Evolutionary conservation across 2,113 vertebrate species (phyloP).

Genomic region (Candoia aspera): DNA sequence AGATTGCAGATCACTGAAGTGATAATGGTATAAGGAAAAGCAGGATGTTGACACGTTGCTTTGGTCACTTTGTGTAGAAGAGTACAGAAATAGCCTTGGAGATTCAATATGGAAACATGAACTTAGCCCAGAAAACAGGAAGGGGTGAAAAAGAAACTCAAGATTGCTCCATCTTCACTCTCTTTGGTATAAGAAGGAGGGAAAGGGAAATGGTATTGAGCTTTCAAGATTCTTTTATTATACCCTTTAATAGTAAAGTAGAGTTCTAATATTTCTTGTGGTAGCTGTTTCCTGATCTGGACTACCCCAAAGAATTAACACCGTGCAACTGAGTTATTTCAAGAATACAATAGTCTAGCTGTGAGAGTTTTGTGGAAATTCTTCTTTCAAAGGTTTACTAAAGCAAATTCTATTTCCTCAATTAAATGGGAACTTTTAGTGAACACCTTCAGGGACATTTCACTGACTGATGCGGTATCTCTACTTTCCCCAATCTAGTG

Average conservation of each 20-base stretch:
- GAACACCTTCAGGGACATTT: neutral
- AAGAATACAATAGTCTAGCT: neutral
- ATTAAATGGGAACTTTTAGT: neutral
- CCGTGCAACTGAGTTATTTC: neutral
- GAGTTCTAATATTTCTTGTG: neutral
- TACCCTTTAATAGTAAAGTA: neutral
- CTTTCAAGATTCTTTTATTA: neutral
- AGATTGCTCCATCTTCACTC: neutral
- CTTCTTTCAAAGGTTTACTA: neutral
- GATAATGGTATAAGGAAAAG: neutral
- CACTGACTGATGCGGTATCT: neutral
- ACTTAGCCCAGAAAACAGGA: neutral
- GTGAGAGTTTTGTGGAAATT: neutral
- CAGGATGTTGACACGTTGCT: neutral
- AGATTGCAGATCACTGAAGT: neutral
- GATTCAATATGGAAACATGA: neutral
- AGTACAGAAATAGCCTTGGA: no score
- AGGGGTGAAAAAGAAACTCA: neutral
- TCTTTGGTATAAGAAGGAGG: neutral
- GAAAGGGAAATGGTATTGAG: neutral
- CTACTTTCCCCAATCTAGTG: neutral
- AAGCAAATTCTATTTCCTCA: neutral
- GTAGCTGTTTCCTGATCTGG: neutral
- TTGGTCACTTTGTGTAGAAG: neutral
- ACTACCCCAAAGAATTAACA: neutral